Base-by-base conservation (phyloP, 2,113 vertebrate species). In the Fukomys damarensis region DNA sequence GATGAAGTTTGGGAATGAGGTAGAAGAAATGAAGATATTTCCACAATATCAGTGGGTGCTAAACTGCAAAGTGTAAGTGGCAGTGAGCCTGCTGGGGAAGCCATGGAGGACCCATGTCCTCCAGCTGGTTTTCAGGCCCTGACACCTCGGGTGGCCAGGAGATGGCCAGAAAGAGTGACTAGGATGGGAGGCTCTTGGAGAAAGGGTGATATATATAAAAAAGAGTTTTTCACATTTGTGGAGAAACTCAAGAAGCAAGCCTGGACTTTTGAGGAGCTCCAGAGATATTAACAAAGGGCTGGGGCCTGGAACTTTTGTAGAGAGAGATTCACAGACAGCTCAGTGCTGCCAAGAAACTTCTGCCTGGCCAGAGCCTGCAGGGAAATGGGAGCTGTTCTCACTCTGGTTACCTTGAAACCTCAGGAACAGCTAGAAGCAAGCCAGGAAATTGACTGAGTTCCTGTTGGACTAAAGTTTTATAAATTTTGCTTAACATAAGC, bases 381-480 rank as follows among this genome's bases (percentile, higher is more conserved):
- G 94, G 94, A 96, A 96, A 76, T 0, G 14, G n/a, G 76, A 85
- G 96, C 96, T 98, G 97, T 97, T 98, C 98, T 97, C 97, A 98
- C 93, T 80, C 97, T 86, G 92, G 94, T 94, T 98, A 97, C 96
- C 93, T 83, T 8, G n/a, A 93, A 97, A 84, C 80, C 93, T 98
- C 88, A 87, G 96, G 97, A 98, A 95, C 13, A 65, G 46, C 84
- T 85, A 74, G 89, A 96, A 98, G 97, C 20, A 0, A 77, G 96
- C 80, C 94, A 98, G 97, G 98, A 98, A 98, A 98, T 98, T 93
- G 97, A 96, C 89, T 97, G 97, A 98, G 98, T 98, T 98, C 97
- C 98, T 98, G 92, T 52, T 28, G 96, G 97, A 96, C 93, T 93
- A 11, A 97, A 98, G 96, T 96, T 97, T 89, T 96, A 95, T 95